Conservation (phyloP, 2,113 vertebrate genomes). For the Sinosuthora webbiana region DNA sequence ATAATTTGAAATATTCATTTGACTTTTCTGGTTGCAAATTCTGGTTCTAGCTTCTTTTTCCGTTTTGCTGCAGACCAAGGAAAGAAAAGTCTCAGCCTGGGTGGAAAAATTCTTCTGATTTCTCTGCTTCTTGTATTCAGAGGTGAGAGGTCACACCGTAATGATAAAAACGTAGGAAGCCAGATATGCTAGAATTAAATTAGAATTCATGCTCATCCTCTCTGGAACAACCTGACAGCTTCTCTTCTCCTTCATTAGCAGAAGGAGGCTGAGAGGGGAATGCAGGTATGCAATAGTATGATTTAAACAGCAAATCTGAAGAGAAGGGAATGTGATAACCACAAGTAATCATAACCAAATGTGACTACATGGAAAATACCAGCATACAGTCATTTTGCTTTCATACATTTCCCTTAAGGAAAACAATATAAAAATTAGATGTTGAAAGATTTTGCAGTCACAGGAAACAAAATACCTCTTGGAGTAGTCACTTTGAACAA, state of each 20-base stretch:
- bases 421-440: not conserved
- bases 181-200: not conserved
- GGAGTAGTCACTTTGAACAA: not conserved
- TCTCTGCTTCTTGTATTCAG: not conserved
- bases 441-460: not conserved
- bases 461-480: not conserved
- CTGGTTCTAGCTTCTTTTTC: not conserved
- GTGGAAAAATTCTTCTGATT: not conserved
- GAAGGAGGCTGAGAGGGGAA: not conserved
- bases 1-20: not conserved
- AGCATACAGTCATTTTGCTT: not conserved
- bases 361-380: not conserved
- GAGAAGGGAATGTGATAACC: not conserved
- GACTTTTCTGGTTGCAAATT: not conserved
- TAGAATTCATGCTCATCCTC: conserved; percentile 11
- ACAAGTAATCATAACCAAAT: not conserved
- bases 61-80: not conserved
- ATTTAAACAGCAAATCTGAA: not conserved
- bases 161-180: not conserved
- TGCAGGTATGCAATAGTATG: not conserved
- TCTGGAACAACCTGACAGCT: not conserved
- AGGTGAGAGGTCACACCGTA: not conserved
- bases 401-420: not conserved
- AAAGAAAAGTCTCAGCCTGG: not conserved
- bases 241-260: conserved; percentile 35